Percentiles rank a stretch among this genome's conserved stretches.
These are phyloP conservation scores for Tinamus guttatus DNA, from an alignment of 2,113 vertebrate species.

Conservation along the genomic window DNA sequence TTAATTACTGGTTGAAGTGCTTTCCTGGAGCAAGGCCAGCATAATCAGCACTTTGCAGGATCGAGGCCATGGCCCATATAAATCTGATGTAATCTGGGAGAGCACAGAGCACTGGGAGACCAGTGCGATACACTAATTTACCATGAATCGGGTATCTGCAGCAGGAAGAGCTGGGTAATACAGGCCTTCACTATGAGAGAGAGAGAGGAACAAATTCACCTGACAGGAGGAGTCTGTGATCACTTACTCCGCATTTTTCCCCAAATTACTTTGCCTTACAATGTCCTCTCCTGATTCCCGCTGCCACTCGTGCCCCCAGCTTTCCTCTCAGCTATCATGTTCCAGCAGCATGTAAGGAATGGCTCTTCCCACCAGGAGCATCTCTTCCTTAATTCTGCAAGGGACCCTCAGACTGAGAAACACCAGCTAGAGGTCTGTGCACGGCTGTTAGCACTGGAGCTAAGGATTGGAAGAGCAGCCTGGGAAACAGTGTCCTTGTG, in stretches of 20 bases:
- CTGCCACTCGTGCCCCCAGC: not conserved
- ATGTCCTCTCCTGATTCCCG: not conserved
- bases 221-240: not conserved
- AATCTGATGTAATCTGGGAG: not conserved
- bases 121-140: not conserved
- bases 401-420: rapidly evolving
- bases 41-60: not conserved
- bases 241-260: constrained; percentile 6
- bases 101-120: not conserved
- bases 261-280: not conserved
- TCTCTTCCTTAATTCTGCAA: not conserved
- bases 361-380: rapidly evolving
- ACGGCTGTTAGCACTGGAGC: not conserved
- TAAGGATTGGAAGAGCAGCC: not conserved
- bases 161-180: not conserved
- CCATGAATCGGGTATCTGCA: not conserved
- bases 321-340: not conserved
- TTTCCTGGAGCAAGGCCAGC: constrained; percentile 55
- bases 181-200: not conserved
- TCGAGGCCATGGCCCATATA: not conserved
- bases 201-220: constrained; percentile 23
- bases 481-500: not conserved
- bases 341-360: not conserved
- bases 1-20: constrained; percentile 64
- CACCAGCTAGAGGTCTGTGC: not conserved